These are phyloP conservation scores for Bothrops jararaca DNA, from an alignment of 2,113 vertebrate species.

Conservation along the genomic window DNA sequence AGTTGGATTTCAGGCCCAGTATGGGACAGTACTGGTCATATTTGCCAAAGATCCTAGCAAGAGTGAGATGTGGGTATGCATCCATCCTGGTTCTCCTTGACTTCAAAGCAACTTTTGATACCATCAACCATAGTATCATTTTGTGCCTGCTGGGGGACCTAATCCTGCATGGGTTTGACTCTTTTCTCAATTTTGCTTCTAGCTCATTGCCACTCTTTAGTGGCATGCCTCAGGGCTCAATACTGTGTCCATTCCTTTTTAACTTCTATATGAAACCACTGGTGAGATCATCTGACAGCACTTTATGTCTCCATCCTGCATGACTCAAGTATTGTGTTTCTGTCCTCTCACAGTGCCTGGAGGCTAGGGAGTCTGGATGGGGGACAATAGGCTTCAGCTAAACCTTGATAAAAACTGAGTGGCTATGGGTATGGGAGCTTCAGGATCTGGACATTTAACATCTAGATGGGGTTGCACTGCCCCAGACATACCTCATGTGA, in stretches of 20 bases:
- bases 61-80: not conserved
- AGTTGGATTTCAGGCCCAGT: not conserved
- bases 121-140: not conserved
- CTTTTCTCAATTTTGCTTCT: not conserved
- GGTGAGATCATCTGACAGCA: not conserved
- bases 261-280: not conserved
- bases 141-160: not conserved
- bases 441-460: not conserved
- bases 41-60: not conserved
- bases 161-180: not conserved
- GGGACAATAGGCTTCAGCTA: not conserved
- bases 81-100: not conserved
- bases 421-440: not conserved
- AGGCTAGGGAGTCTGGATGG: not conserved
- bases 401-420: not conserved
- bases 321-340: not conserved
- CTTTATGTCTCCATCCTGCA: not conserved
- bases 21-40: not conserved
- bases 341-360: not conserved
- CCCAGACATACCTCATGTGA: slow-evolving; percentile 24
- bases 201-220: not conserved
- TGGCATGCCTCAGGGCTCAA: not conserved
- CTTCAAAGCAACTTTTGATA: no score
- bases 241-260: not conserved
- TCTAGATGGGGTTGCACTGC: not conserved